phyloP scores from a whole-genome alignment of 1,140 invertebrate genomes.

The Temnothorax curvispinosus region DNA sequence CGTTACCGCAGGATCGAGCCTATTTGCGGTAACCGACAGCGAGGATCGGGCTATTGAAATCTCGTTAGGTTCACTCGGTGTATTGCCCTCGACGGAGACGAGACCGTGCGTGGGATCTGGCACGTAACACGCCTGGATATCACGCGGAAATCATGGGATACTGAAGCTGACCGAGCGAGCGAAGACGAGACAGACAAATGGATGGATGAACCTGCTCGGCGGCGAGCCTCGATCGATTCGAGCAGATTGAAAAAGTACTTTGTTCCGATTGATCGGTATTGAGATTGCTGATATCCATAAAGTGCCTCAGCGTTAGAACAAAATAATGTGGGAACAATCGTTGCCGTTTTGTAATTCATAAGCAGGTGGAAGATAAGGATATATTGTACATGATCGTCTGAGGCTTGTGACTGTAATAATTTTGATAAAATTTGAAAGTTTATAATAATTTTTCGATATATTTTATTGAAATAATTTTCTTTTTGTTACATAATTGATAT shows the following conservation, averaged over 20 bases:
- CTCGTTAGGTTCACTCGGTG: slow-evolving; percentile 47
- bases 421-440: neutral
- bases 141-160: slow-evolving; percentile 40
- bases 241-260: slow-evolving; percentile 24
- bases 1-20: slow-evolving; percentile 48
- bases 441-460: neutral
- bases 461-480: neutral
- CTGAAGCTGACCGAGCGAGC: slow-evolving; percentile 16
- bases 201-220: slow-evolving; percentile 20
- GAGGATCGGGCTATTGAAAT: slow-evolving; percentile 52
- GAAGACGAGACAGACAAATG: slow-evolving; percentile 30
- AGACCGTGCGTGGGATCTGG: slow-evolving; percentile 52
- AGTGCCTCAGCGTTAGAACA: neutral
- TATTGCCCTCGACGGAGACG: slow-evolving; percentile 48
- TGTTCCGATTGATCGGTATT: neutral
- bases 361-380: neutral
- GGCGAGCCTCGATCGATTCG: slow-evolving; percentile 33
- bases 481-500: neutral
- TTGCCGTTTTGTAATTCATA: neutral
- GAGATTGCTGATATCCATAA: slow-evolving; percentile 17
- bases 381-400: neutral
- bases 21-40: slow-evolving; percentile 58
- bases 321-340: slow-evolving; percentile 14
- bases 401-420: neutral
- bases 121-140: slow-evolving; percentile 48